Conservation (phyloP, 2,113 vertebrate species). For the Otocyon megalotis region DNA sequence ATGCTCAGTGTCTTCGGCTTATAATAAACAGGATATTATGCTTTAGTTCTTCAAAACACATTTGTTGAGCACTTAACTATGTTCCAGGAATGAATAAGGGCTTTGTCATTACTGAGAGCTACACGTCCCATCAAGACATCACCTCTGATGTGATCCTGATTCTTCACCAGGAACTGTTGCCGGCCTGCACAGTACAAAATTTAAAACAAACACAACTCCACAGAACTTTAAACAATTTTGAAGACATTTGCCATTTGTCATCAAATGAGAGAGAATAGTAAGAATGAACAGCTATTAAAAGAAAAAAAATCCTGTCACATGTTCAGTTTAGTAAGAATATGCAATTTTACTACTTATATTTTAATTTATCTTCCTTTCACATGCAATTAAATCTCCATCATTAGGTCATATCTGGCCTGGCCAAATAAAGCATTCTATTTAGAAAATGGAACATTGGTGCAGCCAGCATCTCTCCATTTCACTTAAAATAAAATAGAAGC, state of each 20-base stretch:
- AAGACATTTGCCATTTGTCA: conserved; percentile 25
- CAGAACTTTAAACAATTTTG: conserved; percentile 37
- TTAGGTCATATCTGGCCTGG: conserved; percentile 58
- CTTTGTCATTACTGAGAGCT: neutral
- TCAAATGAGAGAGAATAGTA: conserved; percentile 38
- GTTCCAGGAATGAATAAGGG: neutral
- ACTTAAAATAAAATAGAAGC: neutral
- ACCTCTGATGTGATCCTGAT: neutral
- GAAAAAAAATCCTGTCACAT: neutral
- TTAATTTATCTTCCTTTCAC: conserved; percentile 72
- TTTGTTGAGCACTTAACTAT: neutral
- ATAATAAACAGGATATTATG: neutral
- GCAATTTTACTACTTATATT: conserved; percentile 65
- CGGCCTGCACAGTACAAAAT: neutral
- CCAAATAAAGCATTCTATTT: conserved; percentile 71
- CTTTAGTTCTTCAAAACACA: neutral
- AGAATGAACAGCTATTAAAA: neutral
- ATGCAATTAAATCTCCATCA: conserved; percentile 63
- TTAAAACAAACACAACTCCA: conserved; percentile 51
- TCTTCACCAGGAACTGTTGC: neutral
- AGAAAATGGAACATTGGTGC: conserved; percentile 59
- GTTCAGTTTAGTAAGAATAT: conserved; percentile 30
- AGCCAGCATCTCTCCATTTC: conserved; percentile 63
- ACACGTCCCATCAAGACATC: neutral
- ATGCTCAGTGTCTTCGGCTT: neutral